These are phyloP conservation scores for Odontocerum albicorne DNA, from an alignment of 2,888 invertebrate genomes.

Conservation along the genomic window DNA sequence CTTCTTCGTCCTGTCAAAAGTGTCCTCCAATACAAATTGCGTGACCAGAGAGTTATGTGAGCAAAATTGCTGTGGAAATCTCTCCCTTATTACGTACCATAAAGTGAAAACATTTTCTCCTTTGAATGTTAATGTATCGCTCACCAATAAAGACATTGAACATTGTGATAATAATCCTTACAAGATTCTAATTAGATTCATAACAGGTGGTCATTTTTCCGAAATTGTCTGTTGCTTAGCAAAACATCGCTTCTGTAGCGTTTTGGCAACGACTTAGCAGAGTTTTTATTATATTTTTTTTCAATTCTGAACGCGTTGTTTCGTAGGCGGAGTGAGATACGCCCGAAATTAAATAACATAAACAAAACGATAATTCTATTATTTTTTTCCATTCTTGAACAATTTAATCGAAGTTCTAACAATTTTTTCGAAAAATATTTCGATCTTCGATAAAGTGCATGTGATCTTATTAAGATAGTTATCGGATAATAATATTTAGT, in stretches of 20 bases:
- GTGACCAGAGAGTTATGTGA: no score
- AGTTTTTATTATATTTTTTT: not conserved
- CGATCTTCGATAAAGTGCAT: not conserved
- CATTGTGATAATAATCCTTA: no score
- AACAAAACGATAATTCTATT: conserved; percentile 7
- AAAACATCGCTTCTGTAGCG: not conserved
- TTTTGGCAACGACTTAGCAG: conserved; percentile 10
- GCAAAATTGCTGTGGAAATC: no score
- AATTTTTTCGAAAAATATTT: not conserved
- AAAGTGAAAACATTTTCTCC: no score
- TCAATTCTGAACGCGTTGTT: not conserved
- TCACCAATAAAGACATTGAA: no score
- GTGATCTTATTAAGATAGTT: conserved; percentile 2
- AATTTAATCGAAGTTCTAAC: conserved; percentile 2
- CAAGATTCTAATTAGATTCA: no score
- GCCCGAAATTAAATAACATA: conserved; percentile 8
- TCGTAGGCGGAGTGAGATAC: conserved; percentile 3
- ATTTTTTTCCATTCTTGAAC: not conserved
- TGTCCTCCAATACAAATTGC: no score
- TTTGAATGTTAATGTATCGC: no score
- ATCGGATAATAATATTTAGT: not conserved
- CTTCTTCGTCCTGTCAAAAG: no score
- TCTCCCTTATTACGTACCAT: not conserved
- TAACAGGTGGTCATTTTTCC: conserved; percentile 3
- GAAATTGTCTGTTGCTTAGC: not conserved